Evolutionary conservation across 2,888 invertebrate species (phyloP).

Genomic region (Seira ritae): DNA sequence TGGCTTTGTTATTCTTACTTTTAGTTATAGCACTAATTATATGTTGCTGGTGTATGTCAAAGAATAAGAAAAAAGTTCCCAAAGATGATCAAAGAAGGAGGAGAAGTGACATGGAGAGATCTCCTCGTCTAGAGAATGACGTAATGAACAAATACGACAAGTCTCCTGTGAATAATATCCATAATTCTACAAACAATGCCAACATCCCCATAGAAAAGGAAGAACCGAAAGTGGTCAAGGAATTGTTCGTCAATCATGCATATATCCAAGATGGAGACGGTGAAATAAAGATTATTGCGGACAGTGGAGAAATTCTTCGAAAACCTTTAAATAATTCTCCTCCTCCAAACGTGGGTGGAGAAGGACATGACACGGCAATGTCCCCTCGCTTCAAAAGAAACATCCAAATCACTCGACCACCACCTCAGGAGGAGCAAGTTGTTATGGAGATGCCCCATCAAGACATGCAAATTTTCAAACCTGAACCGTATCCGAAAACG

Average conservation of each 20-base stretch:
- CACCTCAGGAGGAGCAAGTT: not conserved
- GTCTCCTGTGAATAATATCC: too few species aligned
- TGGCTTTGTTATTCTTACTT: conserved; percentile 46
- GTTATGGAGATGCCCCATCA: not conserved
- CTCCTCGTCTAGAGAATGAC: not conserved
- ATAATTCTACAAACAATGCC: not conserved
- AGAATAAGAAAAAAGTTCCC: conserved; percentile 11
- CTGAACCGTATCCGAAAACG: conserved; percentile 14
- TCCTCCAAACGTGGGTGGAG: conserved; percentile 1
- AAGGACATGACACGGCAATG: not conserved
- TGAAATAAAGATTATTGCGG: conserved; percentile 48
- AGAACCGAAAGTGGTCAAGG: conserved; percentile 31
- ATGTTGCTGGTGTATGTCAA: conserved; percentile 34
- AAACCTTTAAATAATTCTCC: conserved; percentile 19
- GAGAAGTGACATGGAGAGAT: not conserved
- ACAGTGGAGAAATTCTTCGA: conserved; percentile 46
- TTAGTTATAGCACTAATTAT: conserved; percentile 39
- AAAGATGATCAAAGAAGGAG: not conserved
- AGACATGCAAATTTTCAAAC: conserved; percentile 43
- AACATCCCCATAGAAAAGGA: not conserved
- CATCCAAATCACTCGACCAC: not conserved
- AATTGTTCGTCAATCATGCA: conserved; percentile 61
- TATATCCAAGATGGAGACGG: conserved; percentile 63
- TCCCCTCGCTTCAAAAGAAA: not conserved
- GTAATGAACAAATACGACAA: not conserved